phyloP scores from a whole-genome alignment of 2,113 vertebrate genomes.

The Brienomyrus longianalis region DNA sequence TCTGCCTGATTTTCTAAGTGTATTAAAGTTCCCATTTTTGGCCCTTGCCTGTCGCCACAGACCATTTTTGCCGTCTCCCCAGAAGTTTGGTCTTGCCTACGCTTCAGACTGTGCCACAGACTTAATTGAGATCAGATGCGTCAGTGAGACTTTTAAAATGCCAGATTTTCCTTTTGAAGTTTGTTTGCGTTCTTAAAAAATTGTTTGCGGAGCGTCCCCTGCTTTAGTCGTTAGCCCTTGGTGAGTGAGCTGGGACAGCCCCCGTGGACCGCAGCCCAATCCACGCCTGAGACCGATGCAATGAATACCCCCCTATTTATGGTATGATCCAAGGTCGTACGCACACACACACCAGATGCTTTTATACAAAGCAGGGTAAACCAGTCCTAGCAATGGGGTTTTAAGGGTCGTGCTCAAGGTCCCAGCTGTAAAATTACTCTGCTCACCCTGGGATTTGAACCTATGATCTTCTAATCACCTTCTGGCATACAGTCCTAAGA shows the following conservation, averaged over 20 bases:
- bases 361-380: background rate
- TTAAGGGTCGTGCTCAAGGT: background rate
- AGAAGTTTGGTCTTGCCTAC: constrained; percentile 28
- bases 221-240: constrained; percentile 3
- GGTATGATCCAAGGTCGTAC: background rate
- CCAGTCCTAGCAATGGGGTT: background rate
- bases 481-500: background rate
- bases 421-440: background rate
- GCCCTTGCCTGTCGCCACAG: constrained; percentile 27
- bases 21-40: constrained; percentile 24
- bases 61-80: constrained; percentile 33
- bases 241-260: background rate
- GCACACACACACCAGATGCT: background rate
- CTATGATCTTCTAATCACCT: background rate
- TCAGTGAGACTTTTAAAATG: constrained; percentile 20
- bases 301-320: background rate
- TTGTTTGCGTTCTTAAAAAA: background rate
- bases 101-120: constrained; percentile 23
- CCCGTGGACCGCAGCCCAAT: background rate
- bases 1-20: constrained; percentile 11
- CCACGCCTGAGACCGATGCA: background rate
- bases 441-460: background rate
- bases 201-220: constrained; percentile 15
- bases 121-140: constrained; percentile 38
- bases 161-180: constrained; percentile 32